Percentiles rank a stretch among this genome's conserved stretches.
phyloP scores from a whole-genome alignment of 2,888 invertebrate genomes.

The Drosophila birchii region DNA sequence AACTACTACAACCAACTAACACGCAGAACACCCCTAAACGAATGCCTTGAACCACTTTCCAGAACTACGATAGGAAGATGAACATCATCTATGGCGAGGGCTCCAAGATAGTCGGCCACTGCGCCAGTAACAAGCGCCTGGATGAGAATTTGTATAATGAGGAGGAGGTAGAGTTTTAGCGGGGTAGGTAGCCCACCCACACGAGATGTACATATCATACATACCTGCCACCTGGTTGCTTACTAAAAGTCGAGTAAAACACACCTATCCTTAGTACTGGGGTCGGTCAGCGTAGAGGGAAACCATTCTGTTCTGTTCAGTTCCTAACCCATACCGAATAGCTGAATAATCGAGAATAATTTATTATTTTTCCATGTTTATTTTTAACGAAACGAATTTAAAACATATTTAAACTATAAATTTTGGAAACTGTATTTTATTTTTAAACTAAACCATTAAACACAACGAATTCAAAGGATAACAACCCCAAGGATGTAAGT shows the following conservation, averaged over 20 bases:
- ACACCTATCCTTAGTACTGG: slow-evolving; percentile 14
- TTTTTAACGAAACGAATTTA: slow-evolving; percentile 28
- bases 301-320: slow-evolving; percentile 26
- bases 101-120: slow-evolving; percentile 67
- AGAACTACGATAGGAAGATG: slow-evolving; percentile 58
- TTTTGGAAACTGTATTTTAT: slow-evolving; percentile 66
- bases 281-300: slow-evolving; percentile 22
- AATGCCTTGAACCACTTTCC: slow-evolving; percentile 54
- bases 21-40: slow-evolving; percentile 19
- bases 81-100: slow-evolving; percentile 72
- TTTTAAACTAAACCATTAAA: slow-evolving; percentile 63
- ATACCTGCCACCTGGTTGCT: slow-evolving; percentile 8
- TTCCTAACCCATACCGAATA: slow-evolving; percentile 23
- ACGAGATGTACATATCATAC: slow-evolving; percentile 14
- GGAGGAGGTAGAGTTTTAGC: slow-evolving; percentile 60
- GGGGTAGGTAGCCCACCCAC: slow-evolving; percentile 56
- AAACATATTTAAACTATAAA: slow-evolving; percentile 52
- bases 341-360: slow-evolving; percentile 28
- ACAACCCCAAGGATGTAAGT: slow-evolving; percentile 84
- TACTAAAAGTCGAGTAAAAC: slow-evolving; percentile 34
- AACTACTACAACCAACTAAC: slow-evolving; percentile 30
- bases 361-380: slow-evolving; percentile 31
- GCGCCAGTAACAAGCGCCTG: slow-evolving; percentile 56
- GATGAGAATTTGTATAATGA: slow-evolving; percentile 73
- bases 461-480: slow-evolving; percentile 75